Evolutionary conservation across 2,113 vertebrate species (phyloP).

Genomic region (Urocynchramus pylzowi): DNA sequence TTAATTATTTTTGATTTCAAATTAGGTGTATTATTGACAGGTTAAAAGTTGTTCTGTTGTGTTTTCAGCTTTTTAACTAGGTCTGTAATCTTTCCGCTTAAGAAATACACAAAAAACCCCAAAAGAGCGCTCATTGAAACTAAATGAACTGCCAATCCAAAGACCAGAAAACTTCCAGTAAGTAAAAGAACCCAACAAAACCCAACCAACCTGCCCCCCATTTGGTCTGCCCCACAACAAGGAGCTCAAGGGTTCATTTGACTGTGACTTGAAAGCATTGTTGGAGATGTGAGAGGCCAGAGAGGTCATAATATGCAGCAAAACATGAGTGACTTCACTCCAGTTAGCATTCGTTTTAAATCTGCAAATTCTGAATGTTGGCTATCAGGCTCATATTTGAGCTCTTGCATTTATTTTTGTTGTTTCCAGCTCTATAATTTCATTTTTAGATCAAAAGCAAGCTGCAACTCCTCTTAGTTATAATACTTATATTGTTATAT

Average conservation of each 20-base stretch:
- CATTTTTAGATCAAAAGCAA: neutral
- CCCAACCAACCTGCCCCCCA: fast-evolving
- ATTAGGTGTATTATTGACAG: neutral
- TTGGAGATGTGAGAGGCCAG: neutral
- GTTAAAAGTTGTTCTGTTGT: slow-evolving; percentile 16
- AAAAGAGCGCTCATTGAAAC: neutral
- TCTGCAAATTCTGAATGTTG: neutral
- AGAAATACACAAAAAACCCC: neutral
- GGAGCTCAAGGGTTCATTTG: neutral
- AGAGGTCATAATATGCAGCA: neutral
- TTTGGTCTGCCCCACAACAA: fast-evolving
- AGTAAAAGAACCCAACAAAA: neutral
- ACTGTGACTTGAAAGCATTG: neutral
- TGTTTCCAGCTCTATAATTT: neutral
- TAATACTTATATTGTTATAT: neutral
- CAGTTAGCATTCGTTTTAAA: neutral
- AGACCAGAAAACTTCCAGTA: neutral
- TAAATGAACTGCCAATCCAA: neutral
- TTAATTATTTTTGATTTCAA: slow-evolving; percentile 41
- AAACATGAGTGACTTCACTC: neutral
- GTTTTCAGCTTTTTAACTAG: neutral
- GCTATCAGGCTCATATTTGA: neutral
- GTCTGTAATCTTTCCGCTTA: neutral
- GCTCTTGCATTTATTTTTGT: neutral
- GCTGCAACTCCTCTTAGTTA: neutral